Conservation (phyloP, 2,888 invertebrate species). For the Yponomeuta evonymella region DNA sequence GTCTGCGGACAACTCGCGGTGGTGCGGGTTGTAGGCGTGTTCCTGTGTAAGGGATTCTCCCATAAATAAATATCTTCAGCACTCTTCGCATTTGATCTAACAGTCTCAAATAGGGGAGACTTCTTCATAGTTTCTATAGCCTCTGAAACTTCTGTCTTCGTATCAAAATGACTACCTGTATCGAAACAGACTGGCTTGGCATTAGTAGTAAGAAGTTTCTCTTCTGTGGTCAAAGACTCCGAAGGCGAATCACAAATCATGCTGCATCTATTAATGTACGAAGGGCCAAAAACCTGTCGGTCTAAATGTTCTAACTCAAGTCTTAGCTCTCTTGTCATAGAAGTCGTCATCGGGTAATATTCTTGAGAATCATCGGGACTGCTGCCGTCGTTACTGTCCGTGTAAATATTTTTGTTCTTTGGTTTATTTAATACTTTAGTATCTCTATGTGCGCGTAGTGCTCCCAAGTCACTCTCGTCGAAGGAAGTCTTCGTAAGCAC, state of each 20-base stretch:
- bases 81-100: constrained; percentile 63
- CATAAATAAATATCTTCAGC: constrained; percentile 84
- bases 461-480: constrained; percentile 42
- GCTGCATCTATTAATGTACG: constrained; percentile 56
- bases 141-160: constrained; percentile 37
- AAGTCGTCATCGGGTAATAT: constrained; percentile 91
- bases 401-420: constrained; percentile 39
- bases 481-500: constrained; percentile 54
- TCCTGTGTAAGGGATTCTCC: constrained; percentile 85
- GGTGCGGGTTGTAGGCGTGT: constrained; percentile 58
- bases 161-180: constrained; percentile 34
- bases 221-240: constrained; percentile 61
- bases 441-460: constrained; percentile 30
- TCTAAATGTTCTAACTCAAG: constrained; percentile 90
- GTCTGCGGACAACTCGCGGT: constrained; percentile 75
- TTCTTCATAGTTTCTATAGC: constrained; percentile 45
- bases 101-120: constrained; percentile 54
- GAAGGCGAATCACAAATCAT: constrained; percentile 62
- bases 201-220: constrained; percentile 24
- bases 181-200: constrained; percentile 36
- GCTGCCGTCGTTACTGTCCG: constrained; percentile 73
- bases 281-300: constrained; percentile 85
- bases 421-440: constrained; percentile 36
- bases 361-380: constrained; percentile 89
- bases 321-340: constrained; percentile 88